Evolutionary conservation across 2,797 vertebrate species (phyloP).

Genomic region (Ctenopoma multispine): DNA sequence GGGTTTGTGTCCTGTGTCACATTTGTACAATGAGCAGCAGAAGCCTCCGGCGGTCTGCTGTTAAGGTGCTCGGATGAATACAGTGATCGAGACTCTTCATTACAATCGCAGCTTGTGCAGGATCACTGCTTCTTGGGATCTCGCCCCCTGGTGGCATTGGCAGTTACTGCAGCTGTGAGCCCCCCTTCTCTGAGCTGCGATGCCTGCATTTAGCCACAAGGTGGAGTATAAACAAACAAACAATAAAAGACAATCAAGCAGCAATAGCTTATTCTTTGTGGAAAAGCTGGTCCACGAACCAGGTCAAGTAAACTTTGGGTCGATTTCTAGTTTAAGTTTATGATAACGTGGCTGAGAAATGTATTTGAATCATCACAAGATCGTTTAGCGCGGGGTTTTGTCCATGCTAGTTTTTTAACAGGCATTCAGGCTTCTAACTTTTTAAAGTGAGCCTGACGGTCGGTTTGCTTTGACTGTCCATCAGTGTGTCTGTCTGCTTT

Average conservation of each 20-base stretch:
- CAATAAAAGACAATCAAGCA: slow-evolving; percentile 62
- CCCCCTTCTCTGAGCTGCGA: slow-evolving; percentile 46
- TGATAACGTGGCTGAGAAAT: slow-evolving; percentile 12
- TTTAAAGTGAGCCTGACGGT: slow-evolving; percentile 48
- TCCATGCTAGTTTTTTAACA: slow-evolving; percentile 30
- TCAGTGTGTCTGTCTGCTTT: slow-evolving; percentile 23
- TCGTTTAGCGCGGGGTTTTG: slow-evolving; percentile 9
- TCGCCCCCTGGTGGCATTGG: slow-evolving; percentile 54
- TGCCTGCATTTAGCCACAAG: slow-evolving; percentile 51
- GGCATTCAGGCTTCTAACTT: slow-evolving; percentile 68
- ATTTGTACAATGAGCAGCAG: slow-evolving; percentile 52
- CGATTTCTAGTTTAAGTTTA: slow-evolving; percentile 49
- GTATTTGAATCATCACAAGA: slow-evolving; percentile 35
- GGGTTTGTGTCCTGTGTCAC: slow-evolving; percentile 42
- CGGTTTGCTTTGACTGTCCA: slow-evolving; percentile 22
- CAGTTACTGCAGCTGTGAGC: slow-evolving; percentile 38
- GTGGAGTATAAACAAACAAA: slow-evolving; percentile 16
- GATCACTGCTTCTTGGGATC: slow-evolving; percentile 59
- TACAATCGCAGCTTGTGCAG: slow-evolving; percentile 66
- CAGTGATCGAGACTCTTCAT: slow-evolving; percentile 73
- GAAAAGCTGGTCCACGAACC: slow-evolving; percentile 63
- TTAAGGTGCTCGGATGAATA: slow-evolving; percentile 75
- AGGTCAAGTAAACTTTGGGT: slow-evolving; percentile 75
- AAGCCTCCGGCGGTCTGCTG: slow-evolving; percentile 40
- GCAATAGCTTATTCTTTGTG: slow-evolving; percentile 73